Evolutionary conservation across 2,888 invertebrate species (phyloP).

Genomic region (Platycnemis pennipes): DNA sequence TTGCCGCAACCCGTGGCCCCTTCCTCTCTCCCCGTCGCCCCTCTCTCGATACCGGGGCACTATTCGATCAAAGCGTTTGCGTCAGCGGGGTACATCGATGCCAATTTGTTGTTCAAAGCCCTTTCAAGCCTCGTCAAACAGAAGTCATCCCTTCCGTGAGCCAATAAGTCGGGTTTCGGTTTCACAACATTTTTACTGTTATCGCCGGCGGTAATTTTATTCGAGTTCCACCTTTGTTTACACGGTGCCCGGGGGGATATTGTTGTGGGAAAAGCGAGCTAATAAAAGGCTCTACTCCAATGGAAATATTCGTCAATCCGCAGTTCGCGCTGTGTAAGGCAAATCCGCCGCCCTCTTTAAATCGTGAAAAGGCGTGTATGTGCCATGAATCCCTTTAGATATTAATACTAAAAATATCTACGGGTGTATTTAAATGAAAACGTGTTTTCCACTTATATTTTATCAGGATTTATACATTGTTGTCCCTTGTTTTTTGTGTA

Average conservation of each 20-base stretch:
- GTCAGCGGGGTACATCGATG: constrained; percentile 56
- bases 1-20: constrained; percentile 33
- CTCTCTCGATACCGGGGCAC: neutral
- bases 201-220: neutral
- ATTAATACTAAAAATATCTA: too few species aligned
- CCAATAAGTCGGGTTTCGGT: constrained; percentile 45
- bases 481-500: neutral
- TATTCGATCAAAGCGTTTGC: constrained; percentile 47
- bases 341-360: neutral
- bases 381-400: too few species aligned
- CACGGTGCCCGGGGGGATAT: neutral
- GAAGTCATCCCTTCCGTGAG: constrained; percentile 17
- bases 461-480: neutral
- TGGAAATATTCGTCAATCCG: neutral
- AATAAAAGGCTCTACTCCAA: neutral
- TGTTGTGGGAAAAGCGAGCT: neutral
- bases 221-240: neutral
- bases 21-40: neutral
- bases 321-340: neutral
- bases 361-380: neutral
- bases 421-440: too few species aligned
- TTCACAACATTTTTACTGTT: constrained; percentile 13
- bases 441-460: neutral
- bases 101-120: constrained; percentile 10
- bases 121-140: constrained; percentile 34